Conservation (phyloP, 92 coral and sea anemone genomes). For the Palythoa heliodiscus region DNA sequence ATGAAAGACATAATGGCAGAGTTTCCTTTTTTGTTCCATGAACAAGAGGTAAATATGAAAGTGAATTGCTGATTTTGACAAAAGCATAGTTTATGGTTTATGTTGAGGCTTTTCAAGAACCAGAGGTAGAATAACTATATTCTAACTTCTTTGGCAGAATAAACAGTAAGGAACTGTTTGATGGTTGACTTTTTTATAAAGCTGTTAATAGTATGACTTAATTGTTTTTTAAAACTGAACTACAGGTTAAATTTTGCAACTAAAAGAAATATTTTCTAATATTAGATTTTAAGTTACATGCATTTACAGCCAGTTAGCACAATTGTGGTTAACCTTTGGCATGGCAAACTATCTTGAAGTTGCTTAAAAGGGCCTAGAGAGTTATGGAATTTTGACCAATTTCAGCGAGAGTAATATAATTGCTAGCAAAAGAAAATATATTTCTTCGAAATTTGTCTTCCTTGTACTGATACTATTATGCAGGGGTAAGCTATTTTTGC, state of each 20-base stretch:
- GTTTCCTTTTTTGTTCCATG: constrained; percentile 1
- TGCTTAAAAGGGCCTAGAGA: not conserved
- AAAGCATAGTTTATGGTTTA: no score
- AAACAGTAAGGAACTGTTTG: not conserved
- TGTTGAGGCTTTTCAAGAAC: not conserved
- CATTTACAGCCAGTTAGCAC: not conserved
- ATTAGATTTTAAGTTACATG: not conserved
- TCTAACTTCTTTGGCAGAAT: not conserved
- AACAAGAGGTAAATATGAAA: constrained; percentile 6
- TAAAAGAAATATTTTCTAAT: no score
- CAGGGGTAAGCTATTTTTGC: no score
- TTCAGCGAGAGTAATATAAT: no score
- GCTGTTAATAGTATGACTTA: not conserved
- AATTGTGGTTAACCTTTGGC: not conserved
- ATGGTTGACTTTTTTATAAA: not conserved
- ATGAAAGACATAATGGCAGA: not conserved
- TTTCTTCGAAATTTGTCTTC: no score
- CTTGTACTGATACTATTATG: no score
- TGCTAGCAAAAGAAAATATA: no score
- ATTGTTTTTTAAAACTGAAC: not conserved
- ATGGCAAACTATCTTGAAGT: not conserved
- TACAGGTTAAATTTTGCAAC: not conserved
- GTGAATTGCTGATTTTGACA: not conserved
- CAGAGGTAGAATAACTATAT: not conserved
- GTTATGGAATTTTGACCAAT: not conserved